Base-by-base conservation (phyloP, 2,797 vertebrate genomes). In the Nothura maculosa region DNA sequence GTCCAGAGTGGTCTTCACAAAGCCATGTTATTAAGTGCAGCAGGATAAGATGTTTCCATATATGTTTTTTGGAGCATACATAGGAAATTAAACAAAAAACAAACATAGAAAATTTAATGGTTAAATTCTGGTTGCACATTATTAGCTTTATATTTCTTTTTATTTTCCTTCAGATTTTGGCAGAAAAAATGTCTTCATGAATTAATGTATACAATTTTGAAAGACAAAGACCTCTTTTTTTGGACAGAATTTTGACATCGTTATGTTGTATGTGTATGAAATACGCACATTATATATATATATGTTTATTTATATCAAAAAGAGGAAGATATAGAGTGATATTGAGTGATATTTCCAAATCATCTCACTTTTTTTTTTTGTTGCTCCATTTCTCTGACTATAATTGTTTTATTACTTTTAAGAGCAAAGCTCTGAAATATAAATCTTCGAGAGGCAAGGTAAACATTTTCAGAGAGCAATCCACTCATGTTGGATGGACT, bases 251-350 rank as follows among this genome's bases (percentile, higher is more conserved):
- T 52, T 52, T 52, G 27, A 52, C 50, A 28, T 52, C 28, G 6
- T 25, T 36, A 45, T 30, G 3, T 30, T 30, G 2, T 24, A 30
- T 4, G 5, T 47, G 42, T 48, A 7, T 47, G 45, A 4, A 1
- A 1, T 24, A 32, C 3, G 6, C 47, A 47, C 43, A 6, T 54
- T 45, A 4, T 1, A 52, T 38, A 52, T 52, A 32, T 25, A 24
- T 60, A 24, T n/a, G n/a, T n/a, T n/a, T n/a, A n/a, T 36, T 60
- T 60, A 60, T 16, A 11, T 34, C 25, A 16, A 52, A 58, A 52
- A 19, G n/a, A 3, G 21, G 12, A 25, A 0, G 3, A 3, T 10
- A 5, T 50, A 8, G 8, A 36, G 9, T 27, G 3, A 1, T 38
- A n/a, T n/a, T n/a, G 8, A 36, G 9, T 27, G 3, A 38, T 38